These are phyloP conservation scores for Hassar affinis DNA, from an alignment of 2,113 vertebrate species.

Conservation along the genomic window DNA sequence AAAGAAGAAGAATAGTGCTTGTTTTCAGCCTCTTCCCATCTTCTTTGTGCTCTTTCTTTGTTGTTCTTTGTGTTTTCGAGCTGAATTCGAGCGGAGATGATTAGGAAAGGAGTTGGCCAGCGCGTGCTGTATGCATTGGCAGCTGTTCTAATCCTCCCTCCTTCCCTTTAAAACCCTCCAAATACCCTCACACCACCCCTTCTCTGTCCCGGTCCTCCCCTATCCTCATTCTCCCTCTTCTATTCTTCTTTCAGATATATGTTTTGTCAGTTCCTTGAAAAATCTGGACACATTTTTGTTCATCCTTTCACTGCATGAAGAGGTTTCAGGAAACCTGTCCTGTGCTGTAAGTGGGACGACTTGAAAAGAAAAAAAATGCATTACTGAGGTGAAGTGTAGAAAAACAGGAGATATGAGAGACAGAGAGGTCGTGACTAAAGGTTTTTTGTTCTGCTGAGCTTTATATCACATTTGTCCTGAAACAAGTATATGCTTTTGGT, in stretches of 20 bases:
- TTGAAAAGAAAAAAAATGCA: neutral
- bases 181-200: neutral
- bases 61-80: constrained; percentile 13
- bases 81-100: neutral
- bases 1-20: neutral
- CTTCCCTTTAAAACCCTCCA: neutral
- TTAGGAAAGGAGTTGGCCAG: constrained; percentile 20
- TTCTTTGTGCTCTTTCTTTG: constrained; percentile 9
- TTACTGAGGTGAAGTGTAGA: constrained; percentile 20
- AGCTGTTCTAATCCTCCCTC: constrained; percentile 32
- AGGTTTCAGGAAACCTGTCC: constrained; percentile 27
- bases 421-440: neutral
- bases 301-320: neutral
- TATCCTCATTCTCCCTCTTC: constrained; percentile 1
- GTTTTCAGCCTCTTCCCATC: neutral
- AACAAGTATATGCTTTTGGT: neutral
- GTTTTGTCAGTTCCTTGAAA: constrained; percentile 33
- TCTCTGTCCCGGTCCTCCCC: neutral
- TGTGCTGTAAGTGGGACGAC: neutral
- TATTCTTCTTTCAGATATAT: constrained; percentile 22
- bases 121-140: constrained; percentile 22
- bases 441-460: neutral
- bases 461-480: constrained; percentile 7
- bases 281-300: constrained; percentile 19
- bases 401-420: constrained; percentile 4